These are phyloP conservation scores for Corythucha ciliata DNA, from an alignment of 2,888 invertebrate genomes.

Conservation along the genomic window DNA sequence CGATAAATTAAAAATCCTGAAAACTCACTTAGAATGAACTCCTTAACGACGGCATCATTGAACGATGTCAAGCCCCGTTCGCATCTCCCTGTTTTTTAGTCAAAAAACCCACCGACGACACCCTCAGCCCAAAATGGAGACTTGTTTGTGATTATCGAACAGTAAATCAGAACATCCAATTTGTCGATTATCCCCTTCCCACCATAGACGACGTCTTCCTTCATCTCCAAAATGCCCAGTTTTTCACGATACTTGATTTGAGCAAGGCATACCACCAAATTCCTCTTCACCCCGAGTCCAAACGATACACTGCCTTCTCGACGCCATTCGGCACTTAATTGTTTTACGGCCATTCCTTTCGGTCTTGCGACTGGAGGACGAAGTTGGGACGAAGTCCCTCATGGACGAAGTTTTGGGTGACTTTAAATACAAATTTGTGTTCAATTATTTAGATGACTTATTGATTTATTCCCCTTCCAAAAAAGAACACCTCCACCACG, in stretches of 20 bases:
- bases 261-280: slow-evolving; percentile 28
- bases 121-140: slow-evolving; percentile 13
- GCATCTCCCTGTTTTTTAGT: slow-evolving; percentile 19
- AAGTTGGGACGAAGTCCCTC: too few relatives aligned
- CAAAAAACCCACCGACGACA: slow-evolving; percentile 1
- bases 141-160: slow-evolving; percentile 31
- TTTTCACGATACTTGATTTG: slow-evolving; percentile 23
- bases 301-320: slow-evolving; percentile 19
- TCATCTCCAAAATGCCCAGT: slow-evolving; percentile 11
- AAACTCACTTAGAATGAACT: too few relatives aligned
- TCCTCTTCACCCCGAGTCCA: slow-evolving; percentile 4
- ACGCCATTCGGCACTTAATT: slow-evolving; percentile 20
- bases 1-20: too few relatives aligned
- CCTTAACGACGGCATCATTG: too few relatives aligned
- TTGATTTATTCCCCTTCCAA: too few relatives aligned
- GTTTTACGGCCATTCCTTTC: too few relatives aligned
- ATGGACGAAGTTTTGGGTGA: too few relatives aligned
- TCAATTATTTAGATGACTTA: too few relatives aligned
- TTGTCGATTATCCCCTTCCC: slow-evolving; percentile 9
- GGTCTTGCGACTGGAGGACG: too few relatives aligned
- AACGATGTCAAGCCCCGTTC: too few relatives aligned
- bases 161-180: slow-evolving; percentile 7
- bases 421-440: too few relatives aligned
- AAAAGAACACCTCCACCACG: too few relatives aligned
- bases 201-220: slow-evolving; percentile 7